Base-by-base conservation (phyloP, 2,113 vertebrate species). In the Xiphophorus hellerii region DNA sequence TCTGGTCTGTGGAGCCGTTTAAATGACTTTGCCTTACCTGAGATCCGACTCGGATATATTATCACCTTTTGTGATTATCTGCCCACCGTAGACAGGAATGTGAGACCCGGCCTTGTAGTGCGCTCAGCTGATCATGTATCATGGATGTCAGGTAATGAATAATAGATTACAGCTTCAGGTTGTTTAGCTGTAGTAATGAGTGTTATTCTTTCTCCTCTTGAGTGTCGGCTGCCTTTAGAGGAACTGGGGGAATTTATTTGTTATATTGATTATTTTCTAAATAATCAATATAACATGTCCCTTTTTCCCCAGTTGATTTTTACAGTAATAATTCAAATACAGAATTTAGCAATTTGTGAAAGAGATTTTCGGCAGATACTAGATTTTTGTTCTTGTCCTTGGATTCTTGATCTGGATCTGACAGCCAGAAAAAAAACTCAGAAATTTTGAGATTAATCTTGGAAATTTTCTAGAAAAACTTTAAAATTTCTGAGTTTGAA, bases 131-230 rank as follows among this genome's bases (percentile, higher is more conserved):
- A 78, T 17, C 33, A 72, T 82, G 51, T 65, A 69, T 85, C 78
- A 74, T 22, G 5, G 35, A 42, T 54, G 69, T 28, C 48, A 29
- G 69, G 51, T 70, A 51, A 72, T 83, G 75, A 88, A 87, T 85
- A 73, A 90, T 73, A 77, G 60, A 84, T 81, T 68, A 61, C 68
- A 33, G 39, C 67, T 79, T 4, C 67, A 62, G 77, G 76, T 67
- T 44, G 60, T 76, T 77, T 17, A 35, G 71, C 35, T 61, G 4
- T 63, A 13, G 17, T 22, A 66, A 30, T 27, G 17, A 61, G 11
- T 63, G 58, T 66, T 44, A 29, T 30, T 51, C n/a, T 29, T 33
- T 35, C 5, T 11, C 6, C 17, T 60, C 51, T 27, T 63, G 35
- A 44, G 72, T 29, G 30, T 76, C 48, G 71, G 33, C 60, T 74